A percentile compares a stretch with the other conserved stretches of the same genome.
These are phyloP conservation scores for Drosophila malerkotliana DNA, from an alignment of 1,140 invertebrate species.

Conservation along the genomic window DNA sequence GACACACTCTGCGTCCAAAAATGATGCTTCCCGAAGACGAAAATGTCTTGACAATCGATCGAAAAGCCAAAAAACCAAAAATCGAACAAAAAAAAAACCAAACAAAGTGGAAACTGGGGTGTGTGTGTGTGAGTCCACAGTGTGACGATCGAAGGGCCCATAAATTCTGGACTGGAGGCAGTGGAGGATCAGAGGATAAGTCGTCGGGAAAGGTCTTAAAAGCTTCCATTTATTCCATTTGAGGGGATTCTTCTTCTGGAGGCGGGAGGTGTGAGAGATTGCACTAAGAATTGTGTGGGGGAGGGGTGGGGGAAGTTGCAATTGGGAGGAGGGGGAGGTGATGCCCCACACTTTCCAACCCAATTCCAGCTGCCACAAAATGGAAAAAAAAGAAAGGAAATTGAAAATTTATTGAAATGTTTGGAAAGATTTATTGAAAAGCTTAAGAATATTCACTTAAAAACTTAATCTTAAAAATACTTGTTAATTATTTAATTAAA, in stretches of 20 bases:
- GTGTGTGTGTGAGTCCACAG: background rate
- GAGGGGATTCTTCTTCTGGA: background rate
- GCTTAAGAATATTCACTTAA: background rate
- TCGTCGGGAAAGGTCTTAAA: slow-evolving; percentile 9
- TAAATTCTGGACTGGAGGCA: slow-evolving; percentile 28
- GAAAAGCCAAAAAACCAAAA: slow-evolving; percentile 21
- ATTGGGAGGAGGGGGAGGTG: background rate
- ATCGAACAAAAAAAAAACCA: background rate
- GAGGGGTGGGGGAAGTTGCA: background rate
- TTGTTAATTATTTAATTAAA: background rate
- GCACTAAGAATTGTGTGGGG: background rate
- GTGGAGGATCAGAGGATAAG: slow-evolving; percentile 4
- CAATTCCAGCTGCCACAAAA: background rate
- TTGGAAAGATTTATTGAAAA: background rate
- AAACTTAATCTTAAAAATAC: background rate
- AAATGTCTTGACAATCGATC: slow-evolving; percentile 25
- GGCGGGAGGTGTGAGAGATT: slow-evolving; percentile 1
- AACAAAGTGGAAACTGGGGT: background rate
- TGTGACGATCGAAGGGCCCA: slow-evolving; percentile 8
- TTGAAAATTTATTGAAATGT: background rate
- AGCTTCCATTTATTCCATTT: slow-evolving; percentile 5
- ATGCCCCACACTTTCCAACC: background rate
- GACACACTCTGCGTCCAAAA: slow-evolving; percentile 8
- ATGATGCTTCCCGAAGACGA: slow-evolving; percentile 13
- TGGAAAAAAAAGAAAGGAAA: background rate